Evolutionary conservation across 2,888 invertebrate species (phyloP).

Genomic region (Oscheius sp.): DNA sequence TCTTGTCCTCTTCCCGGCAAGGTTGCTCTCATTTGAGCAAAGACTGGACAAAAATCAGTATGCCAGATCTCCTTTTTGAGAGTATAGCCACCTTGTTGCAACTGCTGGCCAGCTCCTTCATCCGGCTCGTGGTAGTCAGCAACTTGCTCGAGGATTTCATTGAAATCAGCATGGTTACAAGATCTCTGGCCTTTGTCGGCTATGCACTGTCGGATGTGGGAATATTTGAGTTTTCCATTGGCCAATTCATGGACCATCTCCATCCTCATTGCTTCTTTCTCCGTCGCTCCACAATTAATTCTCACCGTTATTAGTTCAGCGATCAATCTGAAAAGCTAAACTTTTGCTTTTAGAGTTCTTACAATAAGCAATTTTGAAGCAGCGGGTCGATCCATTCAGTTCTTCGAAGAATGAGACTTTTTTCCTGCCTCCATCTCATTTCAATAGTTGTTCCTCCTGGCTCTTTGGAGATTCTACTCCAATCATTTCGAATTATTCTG

Average conservation of each 20-base stretch:
- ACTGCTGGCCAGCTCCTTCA: constrained; percentile 5
- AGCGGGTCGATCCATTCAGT: constrained; percentile 41
- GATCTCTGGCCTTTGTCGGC: constrained; percentile 53
- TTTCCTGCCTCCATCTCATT: neutral
- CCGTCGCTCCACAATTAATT: constrained; percentile 42
- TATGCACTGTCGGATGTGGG: constrained; percentile 45
- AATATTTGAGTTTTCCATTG: constrained; percentile 32
- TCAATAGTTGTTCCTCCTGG: neutral
- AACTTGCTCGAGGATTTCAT: constrained; percentile 45
- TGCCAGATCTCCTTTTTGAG: constrained; percentile 51
- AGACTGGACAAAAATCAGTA: constrained; percentile 52
- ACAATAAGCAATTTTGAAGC: constrained; percentile 36
- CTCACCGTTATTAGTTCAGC: constrained; percentile 54
- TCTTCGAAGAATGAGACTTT: constrained; percentile 24
- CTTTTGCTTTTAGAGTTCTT: neutral
- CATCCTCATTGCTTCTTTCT: constrained; percentile 26
- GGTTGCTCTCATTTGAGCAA: constrained; percentile 48
- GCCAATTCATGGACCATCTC: constrained; percentile 35
- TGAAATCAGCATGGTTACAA: constrained; percentile 43
- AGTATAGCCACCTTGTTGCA: constrained; percentile 46
- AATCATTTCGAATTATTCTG: neutral
- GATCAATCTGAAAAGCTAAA: constrained; percentile 42
- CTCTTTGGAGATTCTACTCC: neutral
- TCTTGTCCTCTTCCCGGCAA: constrained; percentile 30
- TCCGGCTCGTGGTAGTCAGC: constrained; percentile 45